Evolutionary conservation across 2,113 vertebrate genomes (phyloP), one percentile per base, ranked within the genome.

Genomic region (Callipepla californica): DNA sequence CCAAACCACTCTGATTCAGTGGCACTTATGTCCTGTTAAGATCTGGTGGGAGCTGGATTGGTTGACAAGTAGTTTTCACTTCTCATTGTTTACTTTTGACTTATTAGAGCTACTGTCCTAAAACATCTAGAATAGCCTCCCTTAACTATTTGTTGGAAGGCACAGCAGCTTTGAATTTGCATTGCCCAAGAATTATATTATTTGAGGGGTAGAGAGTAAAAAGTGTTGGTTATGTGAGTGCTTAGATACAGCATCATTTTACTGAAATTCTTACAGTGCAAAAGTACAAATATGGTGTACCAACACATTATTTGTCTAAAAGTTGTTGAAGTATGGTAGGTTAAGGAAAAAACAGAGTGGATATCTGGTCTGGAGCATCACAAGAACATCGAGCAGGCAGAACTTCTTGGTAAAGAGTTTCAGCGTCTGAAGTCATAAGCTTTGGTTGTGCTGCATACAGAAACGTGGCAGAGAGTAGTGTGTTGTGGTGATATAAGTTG

Each of bases 401-500:
- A 40, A 40, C 40, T 40, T 40, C 12, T 11, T 40, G 40, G 11
- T 40, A 40, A 40, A 57, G 48, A 42, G 14, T 59, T 42, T n/a
- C 17, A 66, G 32, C 9, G 22, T 57, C 7, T 8, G 65, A 57
- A 70, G 38, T 40, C 0, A 2, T 14, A 62, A 42, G 6, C 65
- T 76, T 70, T 3, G 2, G 36, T 34, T 72, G 30, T 1, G 0
- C 12, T 59, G 30, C 11, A 63, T 63, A 30, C 48, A 66, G 15
- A 32, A 28, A 69, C 0, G 11, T n/a, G 81, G 19, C 61, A 59
- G 61, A 25, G 48, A 26, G 30, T 15, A 40, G 66, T 4, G 36
- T 16, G 4, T 59, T 9, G 68, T 85, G 1, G 1, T 13, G 21
- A 3, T 2, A 1, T 2, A 12, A 77, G 14, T 40, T 48, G 44